A percentile compares a stretch with the other conserved stretches of the same genome.
Evolutionary conservation across 30 jellyfish, hydroid and myxozoan genomes (phyloP).

Genomic region (Pseudorhiza aurosa): DNA sequence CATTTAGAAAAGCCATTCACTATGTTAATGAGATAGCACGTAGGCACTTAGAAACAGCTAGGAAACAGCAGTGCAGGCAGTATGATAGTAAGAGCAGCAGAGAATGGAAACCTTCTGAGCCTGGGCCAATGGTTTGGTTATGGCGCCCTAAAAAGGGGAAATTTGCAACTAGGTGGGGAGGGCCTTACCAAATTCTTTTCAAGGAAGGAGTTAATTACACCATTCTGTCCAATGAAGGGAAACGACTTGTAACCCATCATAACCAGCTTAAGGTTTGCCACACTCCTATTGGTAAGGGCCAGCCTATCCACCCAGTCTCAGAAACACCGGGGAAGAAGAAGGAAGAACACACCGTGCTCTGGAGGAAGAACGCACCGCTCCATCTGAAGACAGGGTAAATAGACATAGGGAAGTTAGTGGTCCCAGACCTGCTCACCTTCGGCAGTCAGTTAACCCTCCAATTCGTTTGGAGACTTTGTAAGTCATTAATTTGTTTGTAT

Average conservation of each 20-base stretch:
- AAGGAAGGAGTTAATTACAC: not conserved
- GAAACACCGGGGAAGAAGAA: conserved; percentile 13
- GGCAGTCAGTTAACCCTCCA: conserved; percentile 36
- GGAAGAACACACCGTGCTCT: not conserved
- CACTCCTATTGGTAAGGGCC: not conserved
- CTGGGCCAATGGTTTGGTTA: not conserved
- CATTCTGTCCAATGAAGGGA: not conserved
- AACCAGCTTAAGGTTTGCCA: conserved; percentile 11
- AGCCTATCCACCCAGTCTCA: not conserved
- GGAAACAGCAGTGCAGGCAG: not conserved
- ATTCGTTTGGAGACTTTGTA: conserved; percentile 21
- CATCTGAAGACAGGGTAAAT: not conserved
- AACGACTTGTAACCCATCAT: not conserved
- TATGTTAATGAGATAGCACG: conserved; percentile 27
- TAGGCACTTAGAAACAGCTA: not conserved
- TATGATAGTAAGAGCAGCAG: not conserved
- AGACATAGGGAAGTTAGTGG: not conserved
- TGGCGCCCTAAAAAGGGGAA: conserved; percentile 14
- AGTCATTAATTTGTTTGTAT: not conserved
- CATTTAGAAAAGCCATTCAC: conserved; percentile 18
- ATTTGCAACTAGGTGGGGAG: not conserved
- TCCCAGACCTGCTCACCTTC: conserved; percentile 2
- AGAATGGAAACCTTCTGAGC: not conserved
- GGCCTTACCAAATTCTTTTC: not conserved
- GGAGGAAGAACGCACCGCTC: not conserved